Base-by-base conservation (phyloP, 1,140 invertebrate genomes). In the Drosophila baimaii region DNA sequence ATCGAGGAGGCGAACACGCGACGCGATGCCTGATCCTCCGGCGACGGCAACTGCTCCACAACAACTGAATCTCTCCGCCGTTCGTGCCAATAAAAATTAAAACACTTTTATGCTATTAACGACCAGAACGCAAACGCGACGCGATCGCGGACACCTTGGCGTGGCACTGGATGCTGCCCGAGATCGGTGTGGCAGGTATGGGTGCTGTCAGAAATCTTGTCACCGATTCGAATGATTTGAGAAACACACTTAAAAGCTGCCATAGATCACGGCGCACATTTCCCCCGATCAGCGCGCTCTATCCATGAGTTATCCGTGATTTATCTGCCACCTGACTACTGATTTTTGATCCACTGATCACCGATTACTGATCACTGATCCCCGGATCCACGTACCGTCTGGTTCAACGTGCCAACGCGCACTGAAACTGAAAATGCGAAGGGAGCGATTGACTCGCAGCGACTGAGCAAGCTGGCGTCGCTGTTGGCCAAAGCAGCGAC, bases 61-160 rank as follows among this genome's bases (percentile, higher is more conserved):
- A 57, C 76, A 65, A 88, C 83, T 82, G 79, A 89, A n/a, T n/a
- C 46, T 61, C 57, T 57, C 52, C 51, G 78, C 72, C 74, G 71
- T 88, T 86, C 83, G 83, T 86, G 83, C 83, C 76, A 88, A 86
- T 86, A 86, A 86, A 86, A 86, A 88, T 86, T 86, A 86, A 86
- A 86, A 83, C 83, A 86, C 83, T 86, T 88, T 83, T 83, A 79
- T 70, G 84, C 84, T 82, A 86, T 86, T 88, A 86, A 86, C 81
- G 76, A 79, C 65, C 75, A 72, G 81, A 77, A 85, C 47, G 79
- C 76, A 56, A 88, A 79, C 75, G 65, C 75, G 68, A 55, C 54
- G 74, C 73, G 77, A 58, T 62, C 44, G 41, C 29, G 54, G 64
- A 71, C 79, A 80, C 59, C 76, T 78, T 79, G 77, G 57, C 71